Conservation (phyloP, 2,113 vertebrate genomes). For the Urocynchramus pylzowi region DNA sequence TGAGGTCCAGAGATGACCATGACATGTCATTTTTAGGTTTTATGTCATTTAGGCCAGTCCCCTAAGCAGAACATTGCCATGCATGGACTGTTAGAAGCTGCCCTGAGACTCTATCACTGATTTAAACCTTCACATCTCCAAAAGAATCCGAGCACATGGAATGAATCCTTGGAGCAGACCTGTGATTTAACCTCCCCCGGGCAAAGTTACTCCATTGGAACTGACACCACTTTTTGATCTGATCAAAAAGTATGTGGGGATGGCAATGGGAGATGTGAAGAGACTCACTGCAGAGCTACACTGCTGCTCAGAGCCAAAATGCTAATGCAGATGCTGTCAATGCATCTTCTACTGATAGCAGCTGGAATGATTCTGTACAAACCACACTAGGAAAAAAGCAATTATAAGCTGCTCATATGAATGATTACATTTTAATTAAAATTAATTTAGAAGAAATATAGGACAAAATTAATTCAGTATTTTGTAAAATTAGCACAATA, state of each 20-base stretch:
- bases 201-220: background rate
- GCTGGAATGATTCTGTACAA: background rate
- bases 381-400: background rate
- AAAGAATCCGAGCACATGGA: accelerated
- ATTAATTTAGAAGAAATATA: conserved; percentile 9
- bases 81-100: background rate
- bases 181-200: background rate
- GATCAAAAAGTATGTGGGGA: background rate
- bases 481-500: background rate
- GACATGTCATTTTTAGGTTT: accelerated
- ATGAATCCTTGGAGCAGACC: background rate
- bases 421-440: background rate
- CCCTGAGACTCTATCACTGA: background rate
- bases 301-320: background rate
- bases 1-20: accelerated
- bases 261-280: accelerated
- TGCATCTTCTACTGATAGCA: background rate
- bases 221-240: background rate
- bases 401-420: background rate
- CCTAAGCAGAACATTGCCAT: background rate
- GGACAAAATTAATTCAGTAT: background rate
- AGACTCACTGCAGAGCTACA: background rate
- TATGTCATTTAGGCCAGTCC: background rate
- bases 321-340: background rate
- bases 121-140: background rate